phyloP scores from a whole-genome alignment of 2,797 vertebrate genomes.

The Rhinichthys osculus region DNA sequence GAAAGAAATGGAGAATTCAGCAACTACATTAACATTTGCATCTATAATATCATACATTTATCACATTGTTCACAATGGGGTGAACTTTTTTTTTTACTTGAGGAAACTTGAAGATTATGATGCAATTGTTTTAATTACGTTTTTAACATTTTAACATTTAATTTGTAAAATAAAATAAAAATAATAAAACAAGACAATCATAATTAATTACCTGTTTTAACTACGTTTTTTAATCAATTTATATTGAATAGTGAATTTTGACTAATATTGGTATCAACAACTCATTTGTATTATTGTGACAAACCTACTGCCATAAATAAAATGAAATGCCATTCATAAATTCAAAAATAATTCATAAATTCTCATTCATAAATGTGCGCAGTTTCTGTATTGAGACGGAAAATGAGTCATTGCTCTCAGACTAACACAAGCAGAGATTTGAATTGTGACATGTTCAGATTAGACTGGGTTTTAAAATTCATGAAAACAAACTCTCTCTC shows the following conservation, averaged over 20 bases:
- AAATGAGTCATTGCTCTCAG: conserved; percentile 2
- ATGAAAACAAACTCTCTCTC: not conserved
- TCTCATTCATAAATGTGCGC: not conserved
- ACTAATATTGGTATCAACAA: not conserved
- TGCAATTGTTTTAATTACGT: not conserved
- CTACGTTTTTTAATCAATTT: not conserved
- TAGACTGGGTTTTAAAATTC: not conserved
- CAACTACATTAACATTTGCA: not conserved
- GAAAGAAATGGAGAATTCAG: conserved; percentile 39
- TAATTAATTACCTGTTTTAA: not conserved
- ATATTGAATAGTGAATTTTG: not conserved
- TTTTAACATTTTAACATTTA: not conserved
- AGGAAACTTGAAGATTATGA: not conserved
- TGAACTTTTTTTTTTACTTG: not conserved
- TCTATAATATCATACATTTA: not conserved
- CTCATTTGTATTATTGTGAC: not conserved
- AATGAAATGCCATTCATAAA: not conserved
- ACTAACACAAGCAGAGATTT: not conserved
- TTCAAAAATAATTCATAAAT: too few species aligned
- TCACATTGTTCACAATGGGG: not conserved
- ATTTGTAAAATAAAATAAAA: not conserved
- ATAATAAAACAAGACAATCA: not conserved
- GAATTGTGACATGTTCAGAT: not conserved
- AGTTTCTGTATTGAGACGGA: not conserved
- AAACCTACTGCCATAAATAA: not conserved